Conservation (phyloP, 2,797 vertebrate genomes). For the Crenichthys baileyi region DNA sequence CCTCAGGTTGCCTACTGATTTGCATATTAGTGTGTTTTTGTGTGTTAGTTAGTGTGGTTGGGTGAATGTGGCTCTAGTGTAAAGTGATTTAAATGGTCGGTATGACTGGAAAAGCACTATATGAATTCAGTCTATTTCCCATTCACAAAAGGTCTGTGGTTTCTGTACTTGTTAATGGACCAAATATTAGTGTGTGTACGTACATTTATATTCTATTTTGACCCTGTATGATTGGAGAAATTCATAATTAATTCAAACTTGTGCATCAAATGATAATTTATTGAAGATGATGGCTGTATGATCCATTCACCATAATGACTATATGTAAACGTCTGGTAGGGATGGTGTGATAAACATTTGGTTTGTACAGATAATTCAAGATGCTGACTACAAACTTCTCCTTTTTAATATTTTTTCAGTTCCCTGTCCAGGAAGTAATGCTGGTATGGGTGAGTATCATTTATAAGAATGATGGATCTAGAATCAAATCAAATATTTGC, state of each 20-base stretch:
- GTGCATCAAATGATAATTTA: neutral
- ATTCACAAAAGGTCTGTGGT: neutral
- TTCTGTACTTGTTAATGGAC: neutral
- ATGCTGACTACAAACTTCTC: neutral
- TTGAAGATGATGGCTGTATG: neutral
- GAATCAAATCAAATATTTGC: neutral
- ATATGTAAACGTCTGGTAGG: neutral
- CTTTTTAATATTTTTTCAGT: conserved; percentile 78
- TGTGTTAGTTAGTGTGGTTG: too few species aligned
- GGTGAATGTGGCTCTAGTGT: too few species aligned
- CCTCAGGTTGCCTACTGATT: too few species aligned
- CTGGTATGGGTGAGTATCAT: conserved; percentile 86
- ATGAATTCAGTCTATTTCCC: neutral
- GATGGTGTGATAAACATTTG: neutral
- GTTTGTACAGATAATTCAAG: neutral
- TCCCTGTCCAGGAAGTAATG: conserved; percentile 88
- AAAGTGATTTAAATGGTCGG: neutral
- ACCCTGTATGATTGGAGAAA: neutral
- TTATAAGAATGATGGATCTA: neutral
- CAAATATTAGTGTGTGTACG: neutral
- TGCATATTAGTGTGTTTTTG: too few species aligned
- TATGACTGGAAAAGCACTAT: neutral
- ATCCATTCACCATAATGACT: neutral
- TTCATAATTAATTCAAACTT: neutral
- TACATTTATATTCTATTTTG: neutral